Evolutionary conservation across 2,888 invertebrate genomes (phyloP).

Genomic region (Plebejus argus): DNA sequence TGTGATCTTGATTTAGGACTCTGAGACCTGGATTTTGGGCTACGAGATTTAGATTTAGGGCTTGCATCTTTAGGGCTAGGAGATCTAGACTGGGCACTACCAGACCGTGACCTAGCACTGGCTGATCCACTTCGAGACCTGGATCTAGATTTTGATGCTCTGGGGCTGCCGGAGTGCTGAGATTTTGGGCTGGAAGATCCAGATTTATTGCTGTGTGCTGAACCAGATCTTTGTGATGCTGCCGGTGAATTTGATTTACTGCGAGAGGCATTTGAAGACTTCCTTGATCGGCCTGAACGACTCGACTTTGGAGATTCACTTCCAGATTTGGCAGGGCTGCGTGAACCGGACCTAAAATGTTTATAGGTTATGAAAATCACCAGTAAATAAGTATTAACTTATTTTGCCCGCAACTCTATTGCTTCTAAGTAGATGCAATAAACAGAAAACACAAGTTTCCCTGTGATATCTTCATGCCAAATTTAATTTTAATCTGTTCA

Average conservation of each 20-base stretch:
- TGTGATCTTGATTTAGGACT: conserved; percentile 56
- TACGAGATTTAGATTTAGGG: conserved; percentile 58
- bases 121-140: conserved; percentile 61
- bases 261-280: conserved; percentile 65
- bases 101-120: conserved; percentile 50
- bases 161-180: conserved; percentile 66
- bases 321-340: conserved; percentile 66
- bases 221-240: conserved; percentile 66
- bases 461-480: too few relatives aligned
- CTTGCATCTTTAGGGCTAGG: conserved; percentile 46
- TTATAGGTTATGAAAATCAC: neutral
- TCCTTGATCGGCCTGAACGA: conserved; percentile 58
- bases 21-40: conserved; percentile 60
- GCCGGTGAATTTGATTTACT: conserved; percentile 74
- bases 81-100: conserved; percentile 56
- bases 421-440: too few relatives aligned
- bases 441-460: too few relatives aligned
- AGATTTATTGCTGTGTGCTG: conserved; percentile 71
- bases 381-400: neutral
- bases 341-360: conserved; percentile 64
- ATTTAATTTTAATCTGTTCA: too few relatives aligned
- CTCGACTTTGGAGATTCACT: conserved; percentile 73
- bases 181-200: conserved; percentile 71
- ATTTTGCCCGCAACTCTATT: too few relatives aligned
- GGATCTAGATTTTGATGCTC: conserved; percentile 61